A percentile compares a stretch with the other conserved stretches of the same genome.
phyloP scores from a whole-genome alignment of 2,113 vertebrate genomes.

The Australoheros scitulus region DNA sequence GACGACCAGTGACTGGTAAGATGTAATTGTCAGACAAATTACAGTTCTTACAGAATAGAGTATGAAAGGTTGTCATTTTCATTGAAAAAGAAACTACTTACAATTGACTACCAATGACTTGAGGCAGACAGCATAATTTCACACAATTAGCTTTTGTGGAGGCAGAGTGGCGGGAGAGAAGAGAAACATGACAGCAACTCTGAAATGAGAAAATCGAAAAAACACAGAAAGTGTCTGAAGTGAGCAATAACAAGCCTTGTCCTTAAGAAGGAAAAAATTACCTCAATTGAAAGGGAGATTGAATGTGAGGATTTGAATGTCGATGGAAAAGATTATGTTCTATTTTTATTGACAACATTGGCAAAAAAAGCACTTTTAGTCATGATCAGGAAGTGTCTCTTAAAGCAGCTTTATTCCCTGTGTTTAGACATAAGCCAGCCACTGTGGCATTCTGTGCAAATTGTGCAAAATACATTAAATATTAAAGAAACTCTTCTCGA shows the following conservation, averaged over 20 bases:
- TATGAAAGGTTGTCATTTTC: constrained; percentile 53
- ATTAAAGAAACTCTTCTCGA: neutral
- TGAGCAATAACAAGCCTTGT: constrained; percentile 45
- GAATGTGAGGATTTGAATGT: constrained; percentile 25
- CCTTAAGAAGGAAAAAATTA: neutral
- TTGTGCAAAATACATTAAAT: neutral
- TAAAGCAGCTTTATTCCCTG: constrained; percentile 4
- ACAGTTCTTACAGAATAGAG: constrained; percentile 32
- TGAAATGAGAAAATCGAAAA: constrained; percentile 58
- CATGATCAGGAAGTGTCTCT: constrained; percentile 7
- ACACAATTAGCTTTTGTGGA: constrained; percentile 69
- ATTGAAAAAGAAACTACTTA: constrained; percentile 59
- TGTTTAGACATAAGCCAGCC: neutral
- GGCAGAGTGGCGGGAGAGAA: constrained; percentile 44
- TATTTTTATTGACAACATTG: constrained; percentile 34
- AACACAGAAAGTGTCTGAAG: constrained; percentile 25
- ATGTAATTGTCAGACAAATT: constrained; percentile 56
- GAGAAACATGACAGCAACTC: constrained; percentile 54
- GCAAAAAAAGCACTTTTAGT: constrained; percentile 13
- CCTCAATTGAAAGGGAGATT: constrained; percentile 27
- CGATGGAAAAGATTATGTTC: constrained; percentile 5
- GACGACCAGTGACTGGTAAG: constrained; percentile 23
- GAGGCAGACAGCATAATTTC: constrained; percentile 70
- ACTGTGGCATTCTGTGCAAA: neutral
- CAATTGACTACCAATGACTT: constrained; percentile 57